A percentile compares a stretch with the other conserved stretches of the same genome.
phyloP scores from a whole-genome alignment of 2,797 vertebrate genomes.

The Cryptoblepharus egeriae region DNA sequence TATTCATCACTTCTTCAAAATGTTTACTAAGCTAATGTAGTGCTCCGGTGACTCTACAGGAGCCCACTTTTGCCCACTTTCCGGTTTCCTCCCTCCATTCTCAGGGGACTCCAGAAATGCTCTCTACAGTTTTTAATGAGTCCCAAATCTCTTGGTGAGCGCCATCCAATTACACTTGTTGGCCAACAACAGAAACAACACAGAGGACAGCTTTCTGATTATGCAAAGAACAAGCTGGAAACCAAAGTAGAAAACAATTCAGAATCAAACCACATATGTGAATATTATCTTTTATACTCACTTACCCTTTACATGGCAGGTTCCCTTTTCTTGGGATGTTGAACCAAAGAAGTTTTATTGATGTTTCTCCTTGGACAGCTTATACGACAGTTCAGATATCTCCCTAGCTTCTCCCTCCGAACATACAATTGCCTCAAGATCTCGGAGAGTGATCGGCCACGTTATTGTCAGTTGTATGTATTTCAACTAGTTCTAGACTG shows the following conservation, averaged over 20 bases:
- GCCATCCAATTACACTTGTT: neutral
- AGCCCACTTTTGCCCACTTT: neutral
- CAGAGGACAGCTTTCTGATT: no score
- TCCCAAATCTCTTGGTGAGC: neutral
- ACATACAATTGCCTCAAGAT: no score
- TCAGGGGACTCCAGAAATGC: neutral
- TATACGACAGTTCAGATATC: neutral
- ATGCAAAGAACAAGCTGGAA: neutral
- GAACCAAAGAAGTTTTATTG: neutral
- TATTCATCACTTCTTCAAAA: slow-evolving; percentile 1
- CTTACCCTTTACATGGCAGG: neutral
- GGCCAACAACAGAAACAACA: neutral
- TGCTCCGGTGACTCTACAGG: neutral
- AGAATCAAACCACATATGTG: neutral
- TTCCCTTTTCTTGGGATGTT: neutral
- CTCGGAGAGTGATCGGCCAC: no score
- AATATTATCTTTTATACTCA: neutral
- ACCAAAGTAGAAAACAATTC: neutral
- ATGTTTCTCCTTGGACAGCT: neutral
- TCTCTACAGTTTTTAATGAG: slow-evolving; percentile 7
- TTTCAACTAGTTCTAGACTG: no score
- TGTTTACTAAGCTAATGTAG: neutral
- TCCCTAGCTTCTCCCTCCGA: no score
- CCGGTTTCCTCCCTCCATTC: neutral
- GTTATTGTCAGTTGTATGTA: no score